phyloP scores from a whole-genome alignment of 2,113 vertebrate genomes.

The Paralichthys olivaceus region DNA sequence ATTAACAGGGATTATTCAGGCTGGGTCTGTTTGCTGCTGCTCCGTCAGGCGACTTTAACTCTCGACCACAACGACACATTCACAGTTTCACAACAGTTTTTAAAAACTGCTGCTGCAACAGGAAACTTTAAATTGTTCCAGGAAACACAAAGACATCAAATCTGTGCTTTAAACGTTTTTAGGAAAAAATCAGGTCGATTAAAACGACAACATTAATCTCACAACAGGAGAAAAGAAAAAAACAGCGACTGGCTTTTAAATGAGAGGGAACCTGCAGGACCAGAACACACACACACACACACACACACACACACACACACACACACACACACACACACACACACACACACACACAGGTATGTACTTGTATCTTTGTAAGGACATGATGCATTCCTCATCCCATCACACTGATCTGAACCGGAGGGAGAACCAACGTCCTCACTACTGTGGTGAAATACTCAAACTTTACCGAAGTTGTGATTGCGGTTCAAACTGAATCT shows the following conservation, averaged over 20 bases:
- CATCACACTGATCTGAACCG: no score
- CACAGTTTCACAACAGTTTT: not conserved
- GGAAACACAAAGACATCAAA: no score
- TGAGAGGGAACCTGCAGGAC: no score
- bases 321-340: not conserved
- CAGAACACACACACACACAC: not conserved
- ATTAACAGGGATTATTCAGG: conserved; percentile 70
- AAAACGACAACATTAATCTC: no score
- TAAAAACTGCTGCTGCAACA: not conserved
- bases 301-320: not conserved
- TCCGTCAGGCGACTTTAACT: conserved; percentile 9
- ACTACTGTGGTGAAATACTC: no score
- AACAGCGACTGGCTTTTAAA: not conserved
- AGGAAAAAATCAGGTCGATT: no score
- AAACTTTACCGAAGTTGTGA: conserved; percentile 21
- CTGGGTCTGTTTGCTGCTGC: conserved; percentile 35
- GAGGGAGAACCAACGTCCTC: no score
- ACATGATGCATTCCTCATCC: no score
- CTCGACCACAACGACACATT: not conserved
- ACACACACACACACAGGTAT: not conserved
- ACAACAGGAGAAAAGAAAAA: no score
- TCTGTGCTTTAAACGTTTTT: no score
- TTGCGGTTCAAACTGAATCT: conserved; percentile 51
- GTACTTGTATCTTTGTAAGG: no score
- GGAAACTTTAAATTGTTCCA: not conserved